These are phyloP conservation scores for Drosophila pseudoobscura DNA, from an alignment of 1,140 invertebrate genomes.

Conservation along the genomic window DNA sequence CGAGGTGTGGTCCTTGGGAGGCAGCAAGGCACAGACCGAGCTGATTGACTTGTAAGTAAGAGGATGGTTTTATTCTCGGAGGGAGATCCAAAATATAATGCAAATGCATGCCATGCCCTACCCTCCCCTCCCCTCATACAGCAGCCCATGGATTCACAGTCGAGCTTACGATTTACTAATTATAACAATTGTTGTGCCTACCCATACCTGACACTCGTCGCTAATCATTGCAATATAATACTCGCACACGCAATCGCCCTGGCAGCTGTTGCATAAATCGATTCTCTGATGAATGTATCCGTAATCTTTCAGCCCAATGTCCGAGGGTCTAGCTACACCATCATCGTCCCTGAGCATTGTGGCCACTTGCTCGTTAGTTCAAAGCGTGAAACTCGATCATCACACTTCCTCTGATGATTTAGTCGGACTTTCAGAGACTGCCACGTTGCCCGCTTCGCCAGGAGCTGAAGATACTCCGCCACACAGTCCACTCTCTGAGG, in stretches of 20 bases:
- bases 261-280: neutral
- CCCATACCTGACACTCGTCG: no score
- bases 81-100: no score
- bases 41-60: conserved; percentile 75
- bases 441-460: conserved; percentile 54
- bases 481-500: conserved; percentile 56
- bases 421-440: conserved; percentile 38
- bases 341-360: conserved; percentile 54
- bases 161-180: no score
- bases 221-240: no score
- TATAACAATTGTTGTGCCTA: no score
- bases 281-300: neutral
- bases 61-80: neutral
- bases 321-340: conserved; percentile 25
- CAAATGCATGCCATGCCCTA: no score
- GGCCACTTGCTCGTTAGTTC: conserved; percentile 57
- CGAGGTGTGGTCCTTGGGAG: conserved; percentile 78
- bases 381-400: conserved; percentile 29
- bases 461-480: conserved; percentile 40
- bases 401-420: conserved; percentile 33
- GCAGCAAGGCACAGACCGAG: conserved; percentile 71
- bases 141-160: no score
- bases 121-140: no score
- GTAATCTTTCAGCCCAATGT: conserved; percentile 46
- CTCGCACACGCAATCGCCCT: neutral